Conservation (phyloP, 2,113 vertebrate genomes). For the Heteronetta atricapilla region DNA sequence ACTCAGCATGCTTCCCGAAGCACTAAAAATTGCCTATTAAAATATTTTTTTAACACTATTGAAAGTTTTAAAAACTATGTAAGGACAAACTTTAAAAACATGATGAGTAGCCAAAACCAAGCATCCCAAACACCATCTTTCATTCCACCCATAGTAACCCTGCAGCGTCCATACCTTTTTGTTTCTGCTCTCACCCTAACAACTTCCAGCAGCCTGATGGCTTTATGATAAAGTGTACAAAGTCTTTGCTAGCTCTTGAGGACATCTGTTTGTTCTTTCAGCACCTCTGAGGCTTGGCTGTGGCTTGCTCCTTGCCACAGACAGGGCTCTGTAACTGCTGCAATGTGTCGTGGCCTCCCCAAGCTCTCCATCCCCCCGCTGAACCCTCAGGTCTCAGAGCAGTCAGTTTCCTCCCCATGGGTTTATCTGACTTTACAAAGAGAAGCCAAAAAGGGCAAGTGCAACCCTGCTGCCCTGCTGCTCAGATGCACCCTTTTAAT, state of each 20-base stretch:
- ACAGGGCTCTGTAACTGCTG: background rate
- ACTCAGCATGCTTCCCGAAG: background rate
- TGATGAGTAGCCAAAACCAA: background rate
- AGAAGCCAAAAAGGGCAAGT: background rate
- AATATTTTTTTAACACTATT: background rate
- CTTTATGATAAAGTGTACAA: background rate
- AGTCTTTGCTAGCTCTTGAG: background rate
- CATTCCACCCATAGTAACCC: background rate
- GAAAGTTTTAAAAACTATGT: background rate
- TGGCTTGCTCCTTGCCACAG: background rate
- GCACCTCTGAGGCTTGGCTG: background rate
- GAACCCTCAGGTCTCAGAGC: background rate
- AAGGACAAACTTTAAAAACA: background rate
- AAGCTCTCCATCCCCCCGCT: background rate
- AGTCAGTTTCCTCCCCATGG: accelerated
- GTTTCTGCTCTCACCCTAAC: background rate
- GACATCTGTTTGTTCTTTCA: background rate
- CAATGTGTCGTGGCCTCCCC: accelerated
- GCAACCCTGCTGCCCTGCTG: background rate
- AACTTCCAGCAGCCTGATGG: background rate
- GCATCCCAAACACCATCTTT: accelerated
- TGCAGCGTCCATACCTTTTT: background rate
- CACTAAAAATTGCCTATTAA: background rate
- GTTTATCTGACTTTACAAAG: background rate
- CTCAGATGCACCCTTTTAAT: background rate